Evolutionary conservation across 2,113 vertebrate species (phyloP).

Genomic region (Spermophilus dauricus): DNA sequence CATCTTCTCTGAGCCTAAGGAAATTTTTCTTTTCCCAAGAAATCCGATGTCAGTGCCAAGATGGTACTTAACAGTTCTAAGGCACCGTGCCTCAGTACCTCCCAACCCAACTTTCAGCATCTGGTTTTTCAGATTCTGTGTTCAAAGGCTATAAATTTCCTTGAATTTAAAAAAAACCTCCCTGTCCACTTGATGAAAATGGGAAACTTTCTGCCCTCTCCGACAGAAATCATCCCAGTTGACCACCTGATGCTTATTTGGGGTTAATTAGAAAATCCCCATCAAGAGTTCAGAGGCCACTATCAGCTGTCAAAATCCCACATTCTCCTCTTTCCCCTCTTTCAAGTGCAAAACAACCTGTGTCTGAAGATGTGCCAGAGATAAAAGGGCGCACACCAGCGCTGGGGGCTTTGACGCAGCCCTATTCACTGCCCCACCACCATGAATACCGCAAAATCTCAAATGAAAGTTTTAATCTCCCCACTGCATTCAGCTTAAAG

Average conservation of each 20-base stretch:
- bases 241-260: conserved; percentile 90
- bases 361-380: conserved; percentile 91
- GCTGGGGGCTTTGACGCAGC: conserved; percentile 88
- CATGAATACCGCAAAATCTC: conserved; percentile 94
- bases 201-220: conserved; percentile 88
- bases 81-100: fast-evolving
- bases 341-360: conserved; percentile 94
- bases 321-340: conserved; percentile 89
- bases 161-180: conserved; percentile 54
- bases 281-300: conserved; percentile 90
- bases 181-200: conserved; percentile 46
- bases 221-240: conserved; percentile 87
- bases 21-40: neutral
- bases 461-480: conserved; percentile 95
- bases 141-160: conserved; percentile 34
- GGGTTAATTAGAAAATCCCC: conserved; percentile 94
- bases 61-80: fast-evolving
- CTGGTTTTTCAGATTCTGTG: neutral
- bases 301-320: conserved; percentile 93
- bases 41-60: neutral
- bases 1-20: neutral
- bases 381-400: conserved; percentile 91
- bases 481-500: conserved; percentile 90
- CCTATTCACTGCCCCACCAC: conserved; percentile 89
- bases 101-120: neutral